A percentile compares a stretch with the other conserved stretches of the same genome.
Evolutionary conservation across 2,113 vertebrate genomes (phyloP).

Genomic region (Planiliza haematocheilus): DNA sequence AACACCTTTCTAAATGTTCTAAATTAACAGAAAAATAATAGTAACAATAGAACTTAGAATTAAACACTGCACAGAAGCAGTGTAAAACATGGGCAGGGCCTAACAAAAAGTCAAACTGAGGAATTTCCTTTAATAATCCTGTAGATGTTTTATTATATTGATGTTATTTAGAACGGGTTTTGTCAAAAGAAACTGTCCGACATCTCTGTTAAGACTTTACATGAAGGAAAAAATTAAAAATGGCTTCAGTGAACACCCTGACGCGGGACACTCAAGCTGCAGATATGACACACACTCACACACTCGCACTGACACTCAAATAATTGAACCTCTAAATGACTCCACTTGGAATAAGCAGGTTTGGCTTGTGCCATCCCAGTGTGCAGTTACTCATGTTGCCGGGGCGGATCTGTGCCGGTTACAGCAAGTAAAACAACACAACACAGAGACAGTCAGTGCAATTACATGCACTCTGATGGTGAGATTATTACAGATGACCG

Average conservation of each 20-base stretch:
- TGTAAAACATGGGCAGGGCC: neutral
- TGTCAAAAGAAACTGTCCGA: slow-evolving; percentile 2
- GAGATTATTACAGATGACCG: neutral
- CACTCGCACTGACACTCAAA: neutral
- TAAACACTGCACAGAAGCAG: slow-evolving; percentile 29
- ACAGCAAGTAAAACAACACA: neutral
- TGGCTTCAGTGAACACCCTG: slow-evolving; percentile 18
- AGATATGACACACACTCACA: neutral
- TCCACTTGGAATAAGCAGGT: slow-evolving; percentile 7
- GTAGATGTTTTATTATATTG: neutral
- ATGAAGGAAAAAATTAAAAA: slow-evolving; percentile 8
- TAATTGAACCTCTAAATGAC: neutral
- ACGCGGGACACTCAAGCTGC: neutral
- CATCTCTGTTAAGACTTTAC: slow-evolving; percentile 21
- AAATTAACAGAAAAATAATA: slow-evolving; percentile 29
- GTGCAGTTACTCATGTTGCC: slow-evolving; percentile 1
- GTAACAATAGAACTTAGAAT: slow-evolving; percentile 59
- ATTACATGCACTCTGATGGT: slow-evolving; percentile 23
- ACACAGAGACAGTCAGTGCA: slow-evolving; percentile 16
- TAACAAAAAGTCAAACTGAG: neutral
- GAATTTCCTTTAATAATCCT: neutral
- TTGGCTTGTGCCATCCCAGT: slow-evolving; percentile 29
- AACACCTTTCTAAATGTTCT: slow-evolving; percentile 1
- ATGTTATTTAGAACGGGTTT: neutral
- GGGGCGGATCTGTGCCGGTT: slow-evolving; percentile 25